Evolutionary conservation across 1,140 invertebrate genomes (phyloP).

Genomic region (Caenorhabditis brenneri): DNA sequence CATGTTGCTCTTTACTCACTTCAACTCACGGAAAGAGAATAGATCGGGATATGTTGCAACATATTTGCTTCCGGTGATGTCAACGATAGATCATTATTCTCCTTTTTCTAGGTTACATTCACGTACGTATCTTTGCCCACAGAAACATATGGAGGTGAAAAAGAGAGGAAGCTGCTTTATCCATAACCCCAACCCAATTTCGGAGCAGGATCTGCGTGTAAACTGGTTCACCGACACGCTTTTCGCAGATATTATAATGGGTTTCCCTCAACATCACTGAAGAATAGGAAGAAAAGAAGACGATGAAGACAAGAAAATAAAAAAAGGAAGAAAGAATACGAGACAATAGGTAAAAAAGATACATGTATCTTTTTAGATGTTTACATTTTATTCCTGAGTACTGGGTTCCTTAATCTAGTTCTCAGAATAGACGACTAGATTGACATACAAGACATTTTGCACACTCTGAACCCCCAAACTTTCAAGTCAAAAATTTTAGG

Average conservation of each 20-base stretch:
- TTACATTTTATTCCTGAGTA: neutral
- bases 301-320: too few relatives aligned
- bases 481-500: too few relatives aligned
- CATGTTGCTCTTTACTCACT: neutral
- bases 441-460: neutral
- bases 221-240: neutral
- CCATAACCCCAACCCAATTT: neutral
- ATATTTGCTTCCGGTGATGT: slow-evolving; percentile 14
- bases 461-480: too few relatives aligned
- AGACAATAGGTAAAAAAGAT: slow-evolving; percentile 43
- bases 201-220: neutral
- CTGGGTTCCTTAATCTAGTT: neutral
- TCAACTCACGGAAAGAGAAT: neutral
- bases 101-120: neutral
- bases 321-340: neutral
- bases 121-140: neutral
- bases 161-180: neutral
- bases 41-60: slow-evolving; percentile 8
- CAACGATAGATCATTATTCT: slow-evolving; percentile 3
- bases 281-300: neutral
- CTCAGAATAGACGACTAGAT: neutral
- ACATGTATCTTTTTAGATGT: neutral
- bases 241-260: slow-evolving; percentile 16
- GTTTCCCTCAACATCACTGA: neutral
- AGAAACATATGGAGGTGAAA: neutral